These are phyloP conservation scores for Sinonovacula constricta DNA, from an alignment of 1,140 invertebrate genomes.

Conservation along the genomic window DNA sequence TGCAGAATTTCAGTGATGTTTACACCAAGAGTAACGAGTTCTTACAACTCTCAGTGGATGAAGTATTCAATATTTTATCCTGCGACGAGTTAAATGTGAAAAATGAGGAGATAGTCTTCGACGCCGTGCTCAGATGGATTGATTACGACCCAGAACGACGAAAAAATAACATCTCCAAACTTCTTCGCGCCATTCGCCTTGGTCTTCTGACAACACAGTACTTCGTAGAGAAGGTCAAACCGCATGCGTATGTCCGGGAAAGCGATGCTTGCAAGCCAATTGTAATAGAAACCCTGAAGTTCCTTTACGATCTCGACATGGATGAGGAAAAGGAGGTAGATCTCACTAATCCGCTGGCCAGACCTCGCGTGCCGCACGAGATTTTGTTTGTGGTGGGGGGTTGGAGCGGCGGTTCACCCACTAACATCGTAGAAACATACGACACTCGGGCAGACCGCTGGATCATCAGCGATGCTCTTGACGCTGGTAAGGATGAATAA, in stretches of 20 bases:
- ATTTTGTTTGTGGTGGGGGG: constrained; percentile 84
- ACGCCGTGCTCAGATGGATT: constrained; percentile 98
- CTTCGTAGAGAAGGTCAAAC: constrained; percentile 83
- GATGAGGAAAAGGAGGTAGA: constrained; percentile 72
- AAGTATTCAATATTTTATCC: constrained; percentile 96
- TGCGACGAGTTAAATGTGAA: constrained; percentile 98
- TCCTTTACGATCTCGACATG: constrained; percentile 87
- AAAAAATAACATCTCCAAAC: constrained; percentile 87
- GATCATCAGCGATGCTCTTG: constrained; percentile 73
- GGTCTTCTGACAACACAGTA: constrained; percentile 91
- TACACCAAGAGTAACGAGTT: constrained; percentile 98
- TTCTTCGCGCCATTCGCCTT: constrained; percentile 87
- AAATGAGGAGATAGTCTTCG: constrained; percentile 94
- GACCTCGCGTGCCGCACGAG: constrained; percentile 74
- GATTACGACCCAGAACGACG: constrained; percentile 95
- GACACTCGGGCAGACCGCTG: constrained; percentile 88
- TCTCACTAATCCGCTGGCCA: constrained; percentile 66
- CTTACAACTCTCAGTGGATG: constrained; percentile 91
- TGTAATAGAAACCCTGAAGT: constrained; percentile 87
- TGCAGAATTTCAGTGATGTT: constrained; percentile 78
- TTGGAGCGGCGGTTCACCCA: constrained; percentile 86
- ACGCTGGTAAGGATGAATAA: constrained; percentile 66
- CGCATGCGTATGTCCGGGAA: constrained; percentile 83
- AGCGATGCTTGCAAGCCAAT: constrained; percentile 84
- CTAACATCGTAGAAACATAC: constrained; percentile 87